Evolutionary conservation across 2,113 vertebrate species (phyloP), one percentile per base, ranked within the genome.

Genomic region (Prunella himalayana): DNA sequence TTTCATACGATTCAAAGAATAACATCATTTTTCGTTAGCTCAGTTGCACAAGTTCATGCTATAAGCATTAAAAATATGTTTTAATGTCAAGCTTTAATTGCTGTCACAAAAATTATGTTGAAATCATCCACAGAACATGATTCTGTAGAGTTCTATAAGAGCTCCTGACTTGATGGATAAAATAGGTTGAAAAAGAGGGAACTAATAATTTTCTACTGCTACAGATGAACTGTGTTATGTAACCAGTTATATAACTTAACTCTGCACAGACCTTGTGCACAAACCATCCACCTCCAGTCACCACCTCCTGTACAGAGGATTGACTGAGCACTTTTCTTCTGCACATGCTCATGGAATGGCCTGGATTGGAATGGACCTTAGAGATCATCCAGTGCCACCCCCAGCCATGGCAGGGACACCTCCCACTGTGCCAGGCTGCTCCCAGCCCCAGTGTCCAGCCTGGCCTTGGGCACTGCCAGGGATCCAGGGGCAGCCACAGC

Each of bases 381-480:
- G 18, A 61, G 1, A 0, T 0, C 41, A 37, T 0, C 49, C 24
- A 9, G 5, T 0, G 0, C 33, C 28, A 30, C 10, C 13, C 13
- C 33, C 28, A 0, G 23, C 53, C 39, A 13, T 18, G 39, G 7
- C 69, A 82, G 39, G 45, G 69, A n/a, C 61, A 17, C 28, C 60
- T 89, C 0, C 33, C 69, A 30, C 16, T n/a, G 47, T 30, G 23
- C 77, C 86, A 72, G 66, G 50, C n/a, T 65, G 42, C 66, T 65
- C 66, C 63, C 1, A 80, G 42, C 57, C 59, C 66, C 35, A 15
- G 0, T n/a, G 70, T 17, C 69, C 86, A 68, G 0, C 23, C 86
- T 59, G 68, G 33, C 77, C 86, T 73, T 51, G 86, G 69, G 2
- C 69, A 89, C 77, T 82, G 28, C 69, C 78, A 82, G 78, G 69